Conservation (phyloP, 2,888 invertebrate genomes). For the Drosophila rellima region DNA sequence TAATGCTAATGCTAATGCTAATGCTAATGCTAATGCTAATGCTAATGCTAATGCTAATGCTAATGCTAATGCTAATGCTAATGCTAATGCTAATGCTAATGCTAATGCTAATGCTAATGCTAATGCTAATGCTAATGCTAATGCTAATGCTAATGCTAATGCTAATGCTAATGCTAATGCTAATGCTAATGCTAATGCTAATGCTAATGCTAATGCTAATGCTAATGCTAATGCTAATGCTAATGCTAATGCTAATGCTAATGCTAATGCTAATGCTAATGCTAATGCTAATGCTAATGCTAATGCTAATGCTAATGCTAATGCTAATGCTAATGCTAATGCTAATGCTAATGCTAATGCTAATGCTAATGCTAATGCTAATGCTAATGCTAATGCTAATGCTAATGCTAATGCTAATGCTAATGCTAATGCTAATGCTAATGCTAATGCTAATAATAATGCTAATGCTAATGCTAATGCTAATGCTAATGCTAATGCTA, state of each 20-base stretch:
- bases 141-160: neutral
- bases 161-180: constrained; percentile 3
- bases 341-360: constrained; percentile 1
- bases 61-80: no score
- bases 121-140: neutral
- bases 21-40: neutral
- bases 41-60: neutral
- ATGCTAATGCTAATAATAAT: neutral
- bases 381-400: constrained; percentile 3
- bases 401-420: neutral
- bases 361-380: constrained; percentile 6
- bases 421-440: neutral
- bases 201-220: neutral
- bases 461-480: constrained; percentile 3
- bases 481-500: constrained; percentile 1
- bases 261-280: neutral
- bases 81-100: constrained; percentile 3
- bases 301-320: constrained; percentile 3
- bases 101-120: neutral
- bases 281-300: neutral
- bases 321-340: constrained; percentile 3
- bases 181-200: constrained; percentile 3
- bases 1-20: neutral
- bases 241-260: constrained; percentile 1
- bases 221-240: constrained; percentile 2